Conservation (phyloP, 2,888 invertebrate species). For the Lumbricus terrestris region DNA sequence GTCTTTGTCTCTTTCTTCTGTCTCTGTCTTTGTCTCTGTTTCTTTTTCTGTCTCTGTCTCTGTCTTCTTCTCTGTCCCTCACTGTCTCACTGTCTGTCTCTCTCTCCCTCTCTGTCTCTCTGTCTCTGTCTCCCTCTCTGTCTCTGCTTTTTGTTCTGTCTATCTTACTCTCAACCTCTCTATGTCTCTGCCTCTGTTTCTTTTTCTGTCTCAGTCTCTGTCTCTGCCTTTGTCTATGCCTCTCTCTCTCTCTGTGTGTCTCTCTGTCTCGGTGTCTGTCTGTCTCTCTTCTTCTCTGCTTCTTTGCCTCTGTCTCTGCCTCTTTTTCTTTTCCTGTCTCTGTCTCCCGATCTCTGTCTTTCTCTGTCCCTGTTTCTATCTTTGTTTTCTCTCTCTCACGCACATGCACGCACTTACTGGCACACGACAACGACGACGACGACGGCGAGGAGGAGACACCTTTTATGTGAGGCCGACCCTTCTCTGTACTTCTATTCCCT, state of each 20-base stretch:
- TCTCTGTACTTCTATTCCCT: background rate
- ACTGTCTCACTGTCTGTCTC: background rate
- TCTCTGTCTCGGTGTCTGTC: background rate
- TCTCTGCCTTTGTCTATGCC: background rate
- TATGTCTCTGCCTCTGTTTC: background rate
- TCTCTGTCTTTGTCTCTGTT: background rate
- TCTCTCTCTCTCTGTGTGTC: background rate
- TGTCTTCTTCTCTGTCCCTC: background rate
- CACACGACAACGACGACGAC: background rate
- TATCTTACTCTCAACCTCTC: background rate
- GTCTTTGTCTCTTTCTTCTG: background rate
- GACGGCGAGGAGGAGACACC: background rate
- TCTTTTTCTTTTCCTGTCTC: background rate
- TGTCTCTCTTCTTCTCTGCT: background rate
- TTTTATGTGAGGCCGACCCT: background rate
- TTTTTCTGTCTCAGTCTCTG: background rate
- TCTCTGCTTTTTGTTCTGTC: background rate
- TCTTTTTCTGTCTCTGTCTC: background rate
- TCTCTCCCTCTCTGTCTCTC: background rate
- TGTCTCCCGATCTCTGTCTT: background rate
- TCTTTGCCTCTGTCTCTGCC: background rate
- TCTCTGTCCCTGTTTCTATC: background rate
- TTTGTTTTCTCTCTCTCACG: background rate
- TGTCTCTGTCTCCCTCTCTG: background rate
- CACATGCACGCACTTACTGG: background rate